Evolutionary conservation across 2,113 vertebrate genomes (phyloP), one percentile per base, ranked within the genome.

Genomic region (Antidorcas marsupialis): DNA sequence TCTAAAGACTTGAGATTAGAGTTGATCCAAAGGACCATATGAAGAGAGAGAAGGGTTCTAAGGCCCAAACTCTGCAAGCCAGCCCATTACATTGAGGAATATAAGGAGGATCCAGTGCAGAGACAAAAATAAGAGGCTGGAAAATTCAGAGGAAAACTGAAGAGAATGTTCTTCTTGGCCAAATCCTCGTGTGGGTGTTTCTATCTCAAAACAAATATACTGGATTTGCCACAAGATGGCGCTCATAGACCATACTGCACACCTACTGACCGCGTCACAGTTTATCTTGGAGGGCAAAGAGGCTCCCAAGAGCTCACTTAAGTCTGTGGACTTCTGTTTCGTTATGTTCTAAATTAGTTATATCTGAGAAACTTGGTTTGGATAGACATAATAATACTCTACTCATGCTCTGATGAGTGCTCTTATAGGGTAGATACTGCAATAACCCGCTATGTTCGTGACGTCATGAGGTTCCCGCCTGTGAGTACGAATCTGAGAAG

Each of bases 221-320:
- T 21, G 36, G 45, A 17, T 6, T 33, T 0, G 23, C 97, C 98
- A 98, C 98, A 91, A 97, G 98, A 62, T 97, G 98, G 98, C 67
- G 53, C 28, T 74, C 78, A 25, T 15, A 62, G 28, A 93, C 57
- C 78, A 95, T 4, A 50, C 11, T 23, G 52, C n/a, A 71, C 2
- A 53, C 43, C 33, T 39, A 50, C 89, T 3, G 36, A 30, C 23
- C 2, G 7, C 2, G 33, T 28, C 7, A 6, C 6, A 1, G 14
- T 16, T 59, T n/a, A 25, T 50, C 47, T 67, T 4, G 23, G 27
- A 1, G n/a, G n/a, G 30, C 39, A 57, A 25, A n/a, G 0, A 93
- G 53, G 30, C 30, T 92, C 55, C 62, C 87, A 89, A 90, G 28
- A 3, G 47, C 53, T 85, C 59, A n/a, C 9, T 59, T 28, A 59